A percentile compares a stretch with the other conserved stretches of the same genome.
Evolutionary conservation across 2,888 invertebrate species (phyloP).

Genomic region (Drosophila infuscata): DNA sequence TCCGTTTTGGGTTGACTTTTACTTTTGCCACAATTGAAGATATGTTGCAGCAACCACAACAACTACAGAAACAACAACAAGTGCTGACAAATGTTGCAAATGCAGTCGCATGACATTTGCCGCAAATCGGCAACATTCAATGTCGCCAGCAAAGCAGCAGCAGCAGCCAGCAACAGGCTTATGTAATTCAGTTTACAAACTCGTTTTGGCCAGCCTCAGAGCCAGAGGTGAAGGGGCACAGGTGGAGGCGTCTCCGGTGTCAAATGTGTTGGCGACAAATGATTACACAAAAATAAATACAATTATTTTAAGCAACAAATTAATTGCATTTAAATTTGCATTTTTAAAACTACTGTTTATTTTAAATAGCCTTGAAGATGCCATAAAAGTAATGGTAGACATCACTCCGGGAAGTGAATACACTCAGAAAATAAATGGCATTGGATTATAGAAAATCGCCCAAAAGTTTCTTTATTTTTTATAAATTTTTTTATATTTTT

Average conservation of each 20-base stretch:
- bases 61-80: conserved; percentile 15
- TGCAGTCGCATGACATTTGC: conserved; percentile 72
- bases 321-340: background rate
- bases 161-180: conserved; percentile 29
- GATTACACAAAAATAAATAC: background rate
- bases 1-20: conserved; percentile 69
- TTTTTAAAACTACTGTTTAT: background rate
- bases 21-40: conserved; percentile 65
- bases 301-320: background rate
- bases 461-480: too few species aligned
- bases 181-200: conserved; percentile 64
- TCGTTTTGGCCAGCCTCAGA: conserved; percentile 40
- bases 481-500: too few species aligned
- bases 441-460: too few species aligned
- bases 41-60: conserved; percentile 30
- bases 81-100: conserved; percentile 42
- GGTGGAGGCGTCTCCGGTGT: background rate
- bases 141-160: conserved; percentile 49
- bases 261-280: conserved; percentile 5
- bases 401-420: background rate
- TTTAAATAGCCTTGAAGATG: background rate
- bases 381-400: too few species aligned
- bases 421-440: background rate
- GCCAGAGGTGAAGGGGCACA: background rate
- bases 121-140: conserved; percentile 68